Conservation (phyloP, 2,888 invertebrate genomes). For the Endomychus coccineus region DNA sequence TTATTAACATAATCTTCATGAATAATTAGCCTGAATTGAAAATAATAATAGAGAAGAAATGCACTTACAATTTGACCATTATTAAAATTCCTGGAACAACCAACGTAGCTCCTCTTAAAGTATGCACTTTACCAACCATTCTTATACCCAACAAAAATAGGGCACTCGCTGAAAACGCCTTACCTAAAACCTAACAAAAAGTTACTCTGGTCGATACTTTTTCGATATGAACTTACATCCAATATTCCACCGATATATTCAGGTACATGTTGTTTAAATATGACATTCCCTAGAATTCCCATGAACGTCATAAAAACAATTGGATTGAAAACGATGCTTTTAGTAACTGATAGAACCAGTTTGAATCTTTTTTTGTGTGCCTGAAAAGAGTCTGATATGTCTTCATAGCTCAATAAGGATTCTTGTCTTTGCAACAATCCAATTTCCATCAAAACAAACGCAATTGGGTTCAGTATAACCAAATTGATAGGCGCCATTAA, state of each 20-base stretch:
- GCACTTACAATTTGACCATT: conserved; percentile 75
- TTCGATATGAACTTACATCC: conserved; percentile 49
- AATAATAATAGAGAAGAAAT: neutral
- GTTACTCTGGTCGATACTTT: neutral
- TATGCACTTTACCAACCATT: conserved; percentile 86
- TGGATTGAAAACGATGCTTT: conserved; percentile 79
- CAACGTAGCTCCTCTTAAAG: conserved; percentile 68
- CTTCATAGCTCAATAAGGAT: conserved; percentile 28
- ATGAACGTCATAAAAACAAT: conserved; percentile 88
- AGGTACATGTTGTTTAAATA: conserved; percentile 73
- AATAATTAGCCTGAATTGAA: neutral
- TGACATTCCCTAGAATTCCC: conserved; percentile 77
- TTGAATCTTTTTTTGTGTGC: conserved; percentile 34
- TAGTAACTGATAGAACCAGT: conserved; percentile 43
- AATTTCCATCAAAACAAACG: conserved; percentile 84
- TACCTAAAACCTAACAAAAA: conserved; percentile 59
- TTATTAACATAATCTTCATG: neutral
- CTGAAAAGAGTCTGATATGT: conserved; percentile 23
- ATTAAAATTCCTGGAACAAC: conserved; percentile 82
- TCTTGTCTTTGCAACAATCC: conserved; percentile 41
- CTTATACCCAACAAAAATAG: conserved; percentile 83
- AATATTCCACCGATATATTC: conserved; percentile 66
- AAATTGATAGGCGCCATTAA: conserved; percentile 91
- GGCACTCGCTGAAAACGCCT: conserved; percentile 87
- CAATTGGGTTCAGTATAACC: conserved; percentile 85